Percentiles rank a stretch among this genome's conserved stretches.
phyloP scores from a whole-genome alignment of 2,113 vertebrate genomes.

The Saguinus midas region DNA sequence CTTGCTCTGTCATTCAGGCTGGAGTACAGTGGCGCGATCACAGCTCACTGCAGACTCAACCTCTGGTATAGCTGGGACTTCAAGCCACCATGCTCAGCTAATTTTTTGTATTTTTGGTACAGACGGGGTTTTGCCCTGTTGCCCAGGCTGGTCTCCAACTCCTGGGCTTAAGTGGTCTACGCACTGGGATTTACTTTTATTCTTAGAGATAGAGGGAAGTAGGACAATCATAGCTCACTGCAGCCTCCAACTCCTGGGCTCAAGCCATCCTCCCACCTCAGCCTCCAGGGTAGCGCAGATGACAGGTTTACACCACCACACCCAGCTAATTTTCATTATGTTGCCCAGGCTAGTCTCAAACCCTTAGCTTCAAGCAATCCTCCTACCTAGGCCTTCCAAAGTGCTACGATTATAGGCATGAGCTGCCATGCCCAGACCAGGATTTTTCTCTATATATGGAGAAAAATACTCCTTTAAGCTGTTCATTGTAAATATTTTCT shows the following conservation, averaged over 20 bases:
- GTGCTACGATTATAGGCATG: not conserved
- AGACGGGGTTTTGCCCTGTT: too few relatives aligned
- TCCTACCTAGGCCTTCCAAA: too few relatives aligned
- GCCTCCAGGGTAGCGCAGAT: not conserved
- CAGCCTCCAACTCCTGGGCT: not conserved
- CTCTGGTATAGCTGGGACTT: too few relatives aligned
- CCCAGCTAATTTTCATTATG: too few relatives aligned
- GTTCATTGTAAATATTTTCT: not conserved
- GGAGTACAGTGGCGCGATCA: not conserved
- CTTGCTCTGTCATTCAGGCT: not conserved
- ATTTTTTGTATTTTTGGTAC: too few relatives aligned
- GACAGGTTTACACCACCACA: not conserved
- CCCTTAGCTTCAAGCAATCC: too few relatives aligned
- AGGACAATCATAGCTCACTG: not conserved
- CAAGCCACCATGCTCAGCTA: too few relatives aligned
- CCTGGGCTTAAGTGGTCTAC: too few relatives aligned
- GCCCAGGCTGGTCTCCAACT: too few relatives aligned
- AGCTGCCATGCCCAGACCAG: not conserved
- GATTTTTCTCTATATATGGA: not conserved
- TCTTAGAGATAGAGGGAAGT: too few relatives aligned
- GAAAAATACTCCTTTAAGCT: not conserved
- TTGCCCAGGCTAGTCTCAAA: too few relatives aligned
- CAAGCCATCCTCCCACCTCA: not conserved
- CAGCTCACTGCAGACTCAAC: not conserved
- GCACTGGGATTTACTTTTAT: too few relatives aligned